A percentile compares a stretch with the other conserved stretches of the same genome.
These are phyloP conservation scores for Perca fluviatilis DNA, from an alignment of 2,113 vertebrate genomes.

Conservation along the genomic window DNA sequence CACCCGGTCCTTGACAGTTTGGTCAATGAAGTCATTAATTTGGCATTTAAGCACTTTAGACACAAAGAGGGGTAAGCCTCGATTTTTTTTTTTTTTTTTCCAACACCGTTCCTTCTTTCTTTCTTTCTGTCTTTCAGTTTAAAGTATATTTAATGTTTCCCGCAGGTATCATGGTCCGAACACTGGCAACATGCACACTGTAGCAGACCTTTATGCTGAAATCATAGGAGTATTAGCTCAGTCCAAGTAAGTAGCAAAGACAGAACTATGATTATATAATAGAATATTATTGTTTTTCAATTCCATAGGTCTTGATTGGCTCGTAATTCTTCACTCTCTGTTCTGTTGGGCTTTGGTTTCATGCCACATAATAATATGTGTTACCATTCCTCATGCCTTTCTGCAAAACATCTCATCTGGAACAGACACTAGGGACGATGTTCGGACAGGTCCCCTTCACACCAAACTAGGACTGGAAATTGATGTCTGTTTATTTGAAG, in stretches of 20 bases:
- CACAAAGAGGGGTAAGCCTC: conserved; percentile 96
- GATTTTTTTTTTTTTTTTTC: not conserved
- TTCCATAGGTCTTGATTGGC: not conserved
- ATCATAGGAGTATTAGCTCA: conserved; percentile 96
- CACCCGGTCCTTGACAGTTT: conserved; percentile 95
- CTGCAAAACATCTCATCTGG: conserved; percentile 45
- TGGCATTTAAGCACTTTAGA: conserved; percentile 99
- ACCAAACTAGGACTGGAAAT: conserved; percentile 84
- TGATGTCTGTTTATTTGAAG: conserved; percentile 72
- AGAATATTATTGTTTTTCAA: not conserved
- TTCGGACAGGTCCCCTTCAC: conserved; percentile 64
- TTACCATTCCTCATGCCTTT: conserved; percentile 27
- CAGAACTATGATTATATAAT: not conserved
- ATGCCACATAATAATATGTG: conserved; percentile 21
- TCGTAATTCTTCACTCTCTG: conserved; percentile 15
- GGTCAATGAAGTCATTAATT: conserved; percentile 96
- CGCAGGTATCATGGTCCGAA: conserved; percentile 97
- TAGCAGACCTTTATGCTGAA: conserved; percentile 97
- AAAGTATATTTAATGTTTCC: conserved; percentile 17
- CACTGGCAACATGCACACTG: conserved; percentile 98
- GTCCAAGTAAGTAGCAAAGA: conserved; percentile 90
- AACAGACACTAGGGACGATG: conserved; percentile 40
- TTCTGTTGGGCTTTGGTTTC: conserved; percentile 26
- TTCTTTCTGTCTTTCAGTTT: not conserved
- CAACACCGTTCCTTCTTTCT: not conserved